Base-by-base conservation (phyloP, 2,797 vertebrate species). In the Ambastaia sidthimunki region DNA sequence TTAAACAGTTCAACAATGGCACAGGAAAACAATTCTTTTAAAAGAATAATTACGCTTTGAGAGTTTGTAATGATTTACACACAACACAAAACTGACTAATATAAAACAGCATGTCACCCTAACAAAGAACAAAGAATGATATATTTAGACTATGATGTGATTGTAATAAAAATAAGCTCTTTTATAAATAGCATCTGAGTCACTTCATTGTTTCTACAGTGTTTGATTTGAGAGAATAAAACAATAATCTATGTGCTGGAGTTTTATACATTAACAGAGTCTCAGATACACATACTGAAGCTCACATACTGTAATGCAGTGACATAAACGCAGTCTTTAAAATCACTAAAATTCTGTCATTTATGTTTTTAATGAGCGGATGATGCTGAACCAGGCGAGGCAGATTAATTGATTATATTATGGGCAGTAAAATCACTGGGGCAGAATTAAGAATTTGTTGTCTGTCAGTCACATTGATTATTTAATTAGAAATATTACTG, bases 401-500 rank as follows among this genome's bases (percentile, higher is more conserved):
- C 59, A 16, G 54, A 69, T 83, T 83, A 85, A 89, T 90, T 89
- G 89, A 89, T 90, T 91, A 89, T 90, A 90, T 90, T 88, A 89
- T 87, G 83, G 86, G 89, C 77, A 86, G 88, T 87, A 92, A 93
- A 90, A 91, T 89, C 85, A 78, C 81, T 75, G 86, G 87, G 81
- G 84, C 83, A 92, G 92, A 92, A 92, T 88, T 86, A 84, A 74
- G 60, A 62, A 85, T 82, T 60, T 77, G 86, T 81, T 82, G 82
- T 77, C 76, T 87, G 82, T 87, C 59, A 68, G 55, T 11, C 23
- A 60, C 69, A 84, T 68, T 37, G 80, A 82, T 74, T 69, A 79
- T 87, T 71, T 89, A 89, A 90, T 91, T 85, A 89, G 81, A 19
- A 47, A 48, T 88, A 89, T 89, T 76, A 83, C 71, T 52, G 74